Conservation (phyloP, 2,113 vertebrate genomes). For the Microtus oregoni region DNA sequence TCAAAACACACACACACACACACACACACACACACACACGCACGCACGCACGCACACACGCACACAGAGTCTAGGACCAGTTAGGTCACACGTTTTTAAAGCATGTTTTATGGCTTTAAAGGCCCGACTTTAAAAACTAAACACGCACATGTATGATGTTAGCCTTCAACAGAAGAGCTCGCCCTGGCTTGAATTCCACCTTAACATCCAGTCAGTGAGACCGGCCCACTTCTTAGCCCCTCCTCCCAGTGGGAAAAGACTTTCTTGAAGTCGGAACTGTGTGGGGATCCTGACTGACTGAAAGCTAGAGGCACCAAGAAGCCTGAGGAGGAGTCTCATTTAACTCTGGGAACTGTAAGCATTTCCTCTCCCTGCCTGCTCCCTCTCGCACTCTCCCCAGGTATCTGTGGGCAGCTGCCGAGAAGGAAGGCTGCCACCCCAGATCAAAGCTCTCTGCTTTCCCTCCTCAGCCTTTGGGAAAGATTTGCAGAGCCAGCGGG, state of each 20-base stretch:
- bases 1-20: not conserved
- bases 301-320: conserved; percentile 50
- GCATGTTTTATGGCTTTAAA: not conserved
- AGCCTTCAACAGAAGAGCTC: not conserved
- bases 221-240: conserved; percentile 71
- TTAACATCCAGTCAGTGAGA: conserved; percentile 57
- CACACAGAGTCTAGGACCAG: not conserved
- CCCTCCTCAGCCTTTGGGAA: not conserved
- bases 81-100: not conserved
- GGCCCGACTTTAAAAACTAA: not conserved
- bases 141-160: not conserved
- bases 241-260: conserved; percentile 48
- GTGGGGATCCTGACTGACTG: conserved; percentile 10
- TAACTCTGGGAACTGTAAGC: conserved; percentile 76
- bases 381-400: not conserved
- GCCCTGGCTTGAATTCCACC: conserved; percentile 71
- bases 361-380: conserved; percentile 8
- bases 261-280: not conserved
- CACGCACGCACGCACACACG: not conserved
- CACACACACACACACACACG: not conserved
- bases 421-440: not conserved
- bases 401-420: not conserved
- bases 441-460: not conserved
- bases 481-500: not conserved
- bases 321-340: conserved; percentile 64